Percentiles rank a stretch among this genome's conserved stretches.
These are phyloP conservation scores for Cryptomyrus ogoouensis DNA, from an alignment of 2,113 vertebrate genomes.

Conservation along the genomic window DNA sequence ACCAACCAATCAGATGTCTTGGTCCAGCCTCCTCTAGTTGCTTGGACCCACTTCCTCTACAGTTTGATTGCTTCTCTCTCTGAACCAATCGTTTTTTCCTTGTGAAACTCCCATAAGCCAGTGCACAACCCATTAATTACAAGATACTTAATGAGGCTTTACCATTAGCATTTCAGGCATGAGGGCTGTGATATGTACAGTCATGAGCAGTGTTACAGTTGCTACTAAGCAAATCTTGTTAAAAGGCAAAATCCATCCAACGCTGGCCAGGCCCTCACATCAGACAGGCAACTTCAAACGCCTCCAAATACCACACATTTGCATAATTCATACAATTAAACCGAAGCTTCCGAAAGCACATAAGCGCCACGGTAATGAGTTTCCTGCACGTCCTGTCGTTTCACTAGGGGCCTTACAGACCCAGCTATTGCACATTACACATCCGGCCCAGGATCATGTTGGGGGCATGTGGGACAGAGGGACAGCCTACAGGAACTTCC, in stretches of 20 bases:
- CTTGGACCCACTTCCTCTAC: background rate
- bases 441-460: background rate
- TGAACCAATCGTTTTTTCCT: background rate
- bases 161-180: background rate
- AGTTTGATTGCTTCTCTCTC: background rate
- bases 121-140: background rate
- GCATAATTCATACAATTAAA: slow-evolving; percentile 11
- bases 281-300: background rate
- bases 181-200: background rate
- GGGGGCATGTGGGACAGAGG: background rate
- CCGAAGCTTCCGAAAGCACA: background rate
- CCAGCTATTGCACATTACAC: too few species aligned
- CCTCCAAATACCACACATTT: background rate
- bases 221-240: background rate
- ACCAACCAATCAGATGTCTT: background rate
- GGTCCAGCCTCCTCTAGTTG: background rate
- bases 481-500: background rate
- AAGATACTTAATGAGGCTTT: background rate
- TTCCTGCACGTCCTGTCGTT: too few species aligned
- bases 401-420: background rate
- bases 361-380: background rate
- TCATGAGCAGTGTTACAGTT: background rate
- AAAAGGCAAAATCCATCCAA: background rate
- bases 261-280: background rate
- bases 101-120: background rate